Percentiles rank a stretch among this genome's conserved stretches.
phyloP scores from a whole-genome alignment of 2,113 vertebrate species.

The Dicerorhinus sumatrensis region DNA sequence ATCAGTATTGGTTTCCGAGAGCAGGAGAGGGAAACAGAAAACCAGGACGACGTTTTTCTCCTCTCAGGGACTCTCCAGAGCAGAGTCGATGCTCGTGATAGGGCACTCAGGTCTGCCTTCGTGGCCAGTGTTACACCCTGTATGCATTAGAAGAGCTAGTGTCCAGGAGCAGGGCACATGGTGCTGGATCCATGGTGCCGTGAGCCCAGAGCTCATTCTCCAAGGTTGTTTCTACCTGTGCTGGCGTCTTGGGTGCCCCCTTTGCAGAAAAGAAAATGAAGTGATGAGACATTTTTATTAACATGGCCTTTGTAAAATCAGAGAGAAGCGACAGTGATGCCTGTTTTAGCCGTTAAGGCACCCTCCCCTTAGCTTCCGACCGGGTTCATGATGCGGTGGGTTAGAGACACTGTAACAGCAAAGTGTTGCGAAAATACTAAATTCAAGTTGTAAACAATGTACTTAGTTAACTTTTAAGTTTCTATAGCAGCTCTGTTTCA shows the following conservation, averaged over 20 bases:
- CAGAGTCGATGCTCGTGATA: fast-evolving
- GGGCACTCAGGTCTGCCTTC: not conserved
- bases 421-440: no score
- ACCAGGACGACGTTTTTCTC: not conserved
- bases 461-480: not conserved
- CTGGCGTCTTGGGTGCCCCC: not conserved
- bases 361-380: fast-evolving
- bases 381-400: no score
- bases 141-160: fast-evolving
- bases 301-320: no score
- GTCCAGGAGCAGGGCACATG: fast-evolving
- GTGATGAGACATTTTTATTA: no score
- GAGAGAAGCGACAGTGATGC: fast-evolving
- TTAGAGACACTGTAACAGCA: no score
- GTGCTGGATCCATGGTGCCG: fast-evolving
- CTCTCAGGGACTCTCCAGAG: not conserved
- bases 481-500: not conserved
- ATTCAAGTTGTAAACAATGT: no score
- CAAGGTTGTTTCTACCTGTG: fast-evolving
- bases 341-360: not conserved
- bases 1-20: no score
- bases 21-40: not conserved
- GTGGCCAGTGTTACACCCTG: fast-evolving
- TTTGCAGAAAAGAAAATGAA: not conserved
- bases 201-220: not conserved